Percentiles rank a stretch among this genome's conserved stretches.
These are phyloP conservation scores for Speoplatyrhinus poulsoni DNA, from an alignment of 2,113 vertebrate species.

Conservation along the genomic window DNA sequence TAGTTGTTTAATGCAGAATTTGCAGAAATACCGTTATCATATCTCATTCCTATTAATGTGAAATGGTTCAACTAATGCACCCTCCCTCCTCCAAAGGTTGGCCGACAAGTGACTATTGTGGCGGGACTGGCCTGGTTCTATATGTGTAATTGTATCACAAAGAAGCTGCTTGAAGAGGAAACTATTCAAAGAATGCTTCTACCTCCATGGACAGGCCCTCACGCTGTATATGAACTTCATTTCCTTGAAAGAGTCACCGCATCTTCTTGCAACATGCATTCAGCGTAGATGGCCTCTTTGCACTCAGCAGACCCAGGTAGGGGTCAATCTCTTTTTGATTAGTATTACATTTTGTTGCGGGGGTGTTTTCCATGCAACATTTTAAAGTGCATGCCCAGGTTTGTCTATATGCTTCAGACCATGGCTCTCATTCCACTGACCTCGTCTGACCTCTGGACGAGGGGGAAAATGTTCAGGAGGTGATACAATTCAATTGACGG, in stretches of 20 bases:
- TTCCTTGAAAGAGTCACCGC: slow-evolving; percentile 29
- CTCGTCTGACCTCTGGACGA: no score
- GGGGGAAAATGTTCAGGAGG: no score
- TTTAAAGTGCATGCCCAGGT: no score
- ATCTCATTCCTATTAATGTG: not conserved
- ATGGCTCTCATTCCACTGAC: no score
- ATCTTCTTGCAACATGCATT: slow-evolving; percentile 13
- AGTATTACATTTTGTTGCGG: not conserved
- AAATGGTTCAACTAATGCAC: not conserved
- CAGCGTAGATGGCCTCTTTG: slow-evolving; percentile 22
- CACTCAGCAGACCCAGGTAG: not conserved
- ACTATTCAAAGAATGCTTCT: slow-evolving; percentile 42
- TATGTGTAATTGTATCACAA: slow-evolving; percentile 11
- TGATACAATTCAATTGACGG: no score
- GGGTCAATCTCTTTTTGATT: not conserved
- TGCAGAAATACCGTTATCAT: not conserved
- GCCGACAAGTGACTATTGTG: not conserved
- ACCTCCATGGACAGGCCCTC: slow-evolving; percentile 30
- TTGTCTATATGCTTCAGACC: no score
- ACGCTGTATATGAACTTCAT: slow-evolving; percentile 23
- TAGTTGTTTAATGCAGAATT: no score
- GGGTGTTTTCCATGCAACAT: no score
- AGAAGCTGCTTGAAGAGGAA: slow-evolving; percentile 33
- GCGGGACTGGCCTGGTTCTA: not conserved
- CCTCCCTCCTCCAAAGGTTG: not conserved